Percentiles rank a stretch among this genome's conserved stretches.
phyloP scores from a whole-genome alignment of 2,888 invertebrate genomes.

The Trissonchulus sp. region DNA sequence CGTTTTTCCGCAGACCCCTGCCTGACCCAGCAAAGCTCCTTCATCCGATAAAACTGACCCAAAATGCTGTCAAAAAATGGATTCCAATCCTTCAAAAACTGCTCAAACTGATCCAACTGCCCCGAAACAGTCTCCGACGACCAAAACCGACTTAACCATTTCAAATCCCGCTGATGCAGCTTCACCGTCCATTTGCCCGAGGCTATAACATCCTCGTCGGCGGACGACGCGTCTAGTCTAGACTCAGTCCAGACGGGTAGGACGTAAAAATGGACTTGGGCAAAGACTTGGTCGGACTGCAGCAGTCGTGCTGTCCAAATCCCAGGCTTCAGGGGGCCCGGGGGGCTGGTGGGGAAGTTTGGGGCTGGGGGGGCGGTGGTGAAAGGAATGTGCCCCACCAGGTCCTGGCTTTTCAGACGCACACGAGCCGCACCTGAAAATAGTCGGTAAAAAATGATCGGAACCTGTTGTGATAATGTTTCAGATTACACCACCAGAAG shows the following conservation, averaged over 20 bases:
- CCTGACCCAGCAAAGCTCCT: too few species aligned
- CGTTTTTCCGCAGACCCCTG: too few species aligned
- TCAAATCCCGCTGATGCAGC: not conserved
- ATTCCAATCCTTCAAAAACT: not conserved
- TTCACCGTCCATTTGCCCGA: not conserved
- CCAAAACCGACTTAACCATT: not conserved
- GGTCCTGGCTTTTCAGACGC: not conserved
- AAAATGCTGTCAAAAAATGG: not conserved
- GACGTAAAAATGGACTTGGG: not conserved
- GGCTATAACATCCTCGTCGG: not conserved
- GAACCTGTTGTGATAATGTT: too few species aligned
- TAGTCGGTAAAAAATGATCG: not conserved
- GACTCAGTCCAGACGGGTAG: not conserved
- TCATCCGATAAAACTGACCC: not conserved
- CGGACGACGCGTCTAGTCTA: too few species aligned
- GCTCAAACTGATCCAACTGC: not conserved
- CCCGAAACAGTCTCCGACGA: not conserved
- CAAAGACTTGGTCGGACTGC: not conserved
- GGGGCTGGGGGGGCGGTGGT: not conserved
- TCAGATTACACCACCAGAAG: too few species aligned
- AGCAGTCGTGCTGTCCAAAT: not conserved
- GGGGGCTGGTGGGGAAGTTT: not conserved
- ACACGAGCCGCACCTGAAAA: not conserved
- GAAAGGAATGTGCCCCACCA: not conserved
- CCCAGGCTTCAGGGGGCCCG: not conserved